phyloP scores from a whole-genome alignment of 2,113 vertebrate genomes.

The Hemiscyllium ocellatum region DNA sequence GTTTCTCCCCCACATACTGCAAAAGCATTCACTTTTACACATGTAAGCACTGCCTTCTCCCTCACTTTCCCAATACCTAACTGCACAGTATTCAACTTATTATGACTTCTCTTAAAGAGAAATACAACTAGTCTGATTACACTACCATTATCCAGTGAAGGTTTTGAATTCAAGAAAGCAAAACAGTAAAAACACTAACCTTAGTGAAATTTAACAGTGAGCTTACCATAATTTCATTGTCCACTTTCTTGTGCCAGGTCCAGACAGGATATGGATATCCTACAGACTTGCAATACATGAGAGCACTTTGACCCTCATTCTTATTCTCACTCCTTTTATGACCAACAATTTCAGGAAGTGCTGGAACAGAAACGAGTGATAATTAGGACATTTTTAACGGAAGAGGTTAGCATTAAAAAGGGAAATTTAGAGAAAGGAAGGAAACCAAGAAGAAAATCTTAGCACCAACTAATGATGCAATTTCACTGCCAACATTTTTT shows the following conservation, averaged over 20 bases:
- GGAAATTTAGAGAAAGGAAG: too few species aligned
- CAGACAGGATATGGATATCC: slow-evolving; percentile 89
- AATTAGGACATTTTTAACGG: not conserved
- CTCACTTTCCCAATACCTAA: not conserved
- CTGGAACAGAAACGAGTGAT: slow-evolving; percentile 50
- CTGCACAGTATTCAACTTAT: not conserved
- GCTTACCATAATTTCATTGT: slow-evolving; percentile 64
- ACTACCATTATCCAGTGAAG: not conserved
- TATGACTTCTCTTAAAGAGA: not conserved
- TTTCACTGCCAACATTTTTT: too few species aligned
- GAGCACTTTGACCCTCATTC: slow-evolving; percentile 85
- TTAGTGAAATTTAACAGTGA: not conserved
- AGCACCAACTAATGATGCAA: not conserved
- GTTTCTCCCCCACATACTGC: not conserved
- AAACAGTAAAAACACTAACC: not conserved
- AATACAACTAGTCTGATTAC: not conserved
- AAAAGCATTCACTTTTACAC: not conserved
- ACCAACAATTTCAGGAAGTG: slow-evolving; percentile 76
- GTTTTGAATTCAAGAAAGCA: not conserved
- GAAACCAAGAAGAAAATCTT: too few species aligned
- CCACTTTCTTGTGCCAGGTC: slow-evolving; percentile 78
- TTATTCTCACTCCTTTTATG: slow-evolving; percentile 96
- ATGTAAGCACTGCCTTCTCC: not conserved
- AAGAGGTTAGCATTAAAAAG: not conserved
- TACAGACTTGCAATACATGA: slow-evolving; percentile 88